Evolutionary conservation across 2,888 invertebrate species (phyloP), one percentile per base, ranked within the genome.

Genomic region (Argyresthia goedartella): DNA sequence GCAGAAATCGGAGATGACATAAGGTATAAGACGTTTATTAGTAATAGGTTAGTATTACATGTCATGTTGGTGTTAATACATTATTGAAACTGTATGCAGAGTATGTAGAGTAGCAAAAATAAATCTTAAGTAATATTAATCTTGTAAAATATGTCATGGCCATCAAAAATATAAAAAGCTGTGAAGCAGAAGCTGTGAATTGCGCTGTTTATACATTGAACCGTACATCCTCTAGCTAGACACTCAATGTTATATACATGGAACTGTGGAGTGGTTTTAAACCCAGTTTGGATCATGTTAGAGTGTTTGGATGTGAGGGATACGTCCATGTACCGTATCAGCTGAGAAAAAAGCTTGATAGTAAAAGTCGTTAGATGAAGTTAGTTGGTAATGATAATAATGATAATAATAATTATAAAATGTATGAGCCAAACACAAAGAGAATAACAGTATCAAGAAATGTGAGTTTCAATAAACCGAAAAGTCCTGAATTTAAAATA

Each of bases 131-230:
- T n/a, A n/a, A n/a, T n/a, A n/a, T n/a, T n/a, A n/a, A n/a, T n/a
- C n/a, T n/a, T n/a, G n/a, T n/a, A n/a, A n/a, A n/a, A n/a, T n/a
- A n/a, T n/a, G n/a, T n/a, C n/a, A n/a, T n/a, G n/a, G n/a, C n/a
- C n/a, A n/a, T n/a, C n/a, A n/a, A n/a, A n/a, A n/a, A n/a, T n/a
- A n/a, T n/a, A n/a, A n/a, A n/a, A n/a, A n/a, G n/a, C n/a, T n/a
- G n/a, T n/a, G n/a, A n/a, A n/a, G 49, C 36, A 62, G 33, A 76
- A 58, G 74, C 73, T 4, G 62, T 71, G 0, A 60, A 64, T 6
- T 67, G 63, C 50, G 68, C 67, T 10, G 62, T 63, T 1, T 71
- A 66, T 53, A 53, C 69, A 34, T 54, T 74, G 4, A 74, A 73
- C 51, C 56, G 68, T 45, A 68, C 57, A 1, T 64, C 65, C 14